Evolutionary conservation across 2,797 vertebrate species (phyloP), one percentile per base, ranked within the genome.

Genomic region (Lycodopsis pacificus): DNA sequence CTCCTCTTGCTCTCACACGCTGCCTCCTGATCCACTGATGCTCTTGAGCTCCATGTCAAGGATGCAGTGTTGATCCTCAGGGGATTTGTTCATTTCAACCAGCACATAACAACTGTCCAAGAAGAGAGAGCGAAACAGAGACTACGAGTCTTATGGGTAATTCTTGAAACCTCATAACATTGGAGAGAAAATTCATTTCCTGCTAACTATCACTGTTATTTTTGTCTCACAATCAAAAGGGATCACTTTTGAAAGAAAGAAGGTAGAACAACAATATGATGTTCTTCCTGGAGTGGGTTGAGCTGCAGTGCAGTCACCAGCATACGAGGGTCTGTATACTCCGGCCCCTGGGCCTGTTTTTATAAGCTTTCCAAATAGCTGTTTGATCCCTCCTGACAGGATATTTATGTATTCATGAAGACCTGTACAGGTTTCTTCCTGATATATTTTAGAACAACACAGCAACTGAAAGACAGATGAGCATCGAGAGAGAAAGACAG

Each of bases 371-470:
- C 53, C 56, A 85, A 86, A 85, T 61, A 70, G 66, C 76, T 77
- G 25, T 77, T 34, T 58, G 48, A 71, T 72, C 62, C 48, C 9
- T 59, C 9, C 54, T 81, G 82, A 81, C 65, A 79, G 76, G 67
- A 78, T 67, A 77, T 84, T 82, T 75, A 91, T 85, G 46, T 65
- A 77, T 83, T 81, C 73, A 90, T 81, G 46, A 62, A 75, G 56
- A 72, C 51, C 14, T 57, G 34, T 59, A 49, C 66, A 68, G 67
- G 71, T 56, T 78, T 65, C 49, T 15, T 53, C 36, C 34, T 30
- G 71, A 81, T 65, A 77, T 79, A 61, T 66, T 77, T 83, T 49
- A n/a, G 10, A 79, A 54, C 25, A 63, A 49, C 51, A 40, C 48
- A 75, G 30, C 66, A 40, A 32, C 64, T 22, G 36, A 62, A 12